Conservation (phyloP, 2,797 vertebrate genomes). For the Limnodromus scolopaceus region DNA sequence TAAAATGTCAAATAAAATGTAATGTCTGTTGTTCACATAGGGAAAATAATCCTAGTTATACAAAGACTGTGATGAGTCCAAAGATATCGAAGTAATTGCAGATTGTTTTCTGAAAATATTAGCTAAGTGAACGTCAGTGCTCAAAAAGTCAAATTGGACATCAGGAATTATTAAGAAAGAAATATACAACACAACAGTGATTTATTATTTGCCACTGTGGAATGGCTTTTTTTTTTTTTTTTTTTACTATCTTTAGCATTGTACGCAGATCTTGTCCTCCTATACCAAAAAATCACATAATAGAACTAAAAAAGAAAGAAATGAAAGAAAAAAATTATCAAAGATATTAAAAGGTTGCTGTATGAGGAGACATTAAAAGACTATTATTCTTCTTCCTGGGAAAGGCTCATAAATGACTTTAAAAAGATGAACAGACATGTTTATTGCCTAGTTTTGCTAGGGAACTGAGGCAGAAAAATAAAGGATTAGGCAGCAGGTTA, state of each 20-base stretch:
- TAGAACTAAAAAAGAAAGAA: background rate
- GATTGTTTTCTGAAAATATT: background rate
- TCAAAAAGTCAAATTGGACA: background rate
- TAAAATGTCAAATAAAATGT: background rate
- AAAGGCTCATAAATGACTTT: background rate
- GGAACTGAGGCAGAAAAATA: background rate
- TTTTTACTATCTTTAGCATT: background rate
- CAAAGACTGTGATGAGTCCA: background rate
- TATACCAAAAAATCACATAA: background rate
- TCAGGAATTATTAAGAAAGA: background rate
- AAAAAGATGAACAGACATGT: background rate
- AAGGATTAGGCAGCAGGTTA: background rate
- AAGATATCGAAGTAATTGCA: background rate
- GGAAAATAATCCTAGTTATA: background rate
- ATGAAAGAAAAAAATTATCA: background rate
- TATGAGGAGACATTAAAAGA: background rate
- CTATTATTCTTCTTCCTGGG: background rate
- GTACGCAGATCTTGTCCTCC: fast-evolving
- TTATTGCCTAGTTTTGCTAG: background rate
- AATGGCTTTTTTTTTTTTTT: background rate
- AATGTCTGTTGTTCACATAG: background rate
- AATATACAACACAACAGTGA: background rate
- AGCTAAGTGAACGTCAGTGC: background rate
- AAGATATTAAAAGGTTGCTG: fast-evolving
- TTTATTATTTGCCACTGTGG: background rate